These are phyloP conservation scores for Alfaro cultratus DNA, from an alignment of 2,797 vertebrate species.

Conservation along the genomic window DNA sequence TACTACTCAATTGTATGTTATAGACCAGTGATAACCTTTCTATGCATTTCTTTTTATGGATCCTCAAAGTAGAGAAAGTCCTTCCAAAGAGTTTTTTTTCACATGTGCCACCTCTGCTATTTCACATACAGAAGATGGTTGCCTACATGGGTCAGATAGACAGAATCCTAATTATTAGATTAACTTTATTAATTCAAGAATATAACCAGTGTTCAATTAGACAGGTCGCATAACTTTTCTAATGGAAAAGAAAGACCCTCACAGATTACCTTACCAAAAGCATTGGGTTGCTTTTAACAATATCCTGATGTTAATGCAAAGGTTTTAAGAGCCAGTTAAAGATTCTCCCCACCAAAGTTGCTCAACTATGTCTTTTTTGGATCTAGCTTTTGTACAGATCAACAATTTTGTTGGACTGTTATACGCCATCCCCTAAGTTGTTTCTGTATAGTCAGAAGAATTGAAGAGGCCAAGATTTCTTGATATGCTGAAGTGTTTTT, in stretches of 20 bases:
- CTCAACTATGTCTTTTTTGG: background rate
- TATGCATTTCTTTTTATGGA: background rate
- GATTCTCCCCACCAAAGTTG: background rate
- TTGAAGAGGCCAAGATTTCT: background rate
- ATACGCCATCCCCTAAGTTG: background rate
- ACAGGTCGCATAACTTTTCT: background rate
- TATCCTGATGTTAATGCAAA: too few species aligned
- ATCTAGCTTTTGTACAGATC: background rate
- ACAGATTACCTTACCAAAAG: too few species aligned
- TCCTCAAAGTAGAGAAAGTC: background rate
- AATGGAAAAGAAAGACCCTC: background rate
- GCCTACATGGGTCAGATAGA: background rate
- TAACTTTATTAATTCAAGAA: too few species aligned
- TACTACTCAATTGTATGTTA: background rate
- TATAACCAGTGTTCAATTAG: too few species aligned
- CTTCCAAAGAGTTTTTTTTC: background rate
- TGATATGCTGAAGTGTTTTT: too few species aligned
- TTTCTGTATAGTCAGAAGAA: background rate
- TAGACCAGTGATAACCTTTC: background rate
- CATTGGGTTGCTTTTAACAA: too few species aligned
- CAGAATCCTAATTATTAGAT: too few species aligned
- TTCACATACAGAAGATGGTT: background rate
- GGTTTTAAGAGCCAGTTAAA: background rate
- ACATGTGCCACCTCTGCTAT: background rate
- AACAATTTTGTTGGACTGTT: background rate